Base-by-base conservation (phyloP, 2,113 vertebrate genomes). In the Malurus elegans region DNA sequence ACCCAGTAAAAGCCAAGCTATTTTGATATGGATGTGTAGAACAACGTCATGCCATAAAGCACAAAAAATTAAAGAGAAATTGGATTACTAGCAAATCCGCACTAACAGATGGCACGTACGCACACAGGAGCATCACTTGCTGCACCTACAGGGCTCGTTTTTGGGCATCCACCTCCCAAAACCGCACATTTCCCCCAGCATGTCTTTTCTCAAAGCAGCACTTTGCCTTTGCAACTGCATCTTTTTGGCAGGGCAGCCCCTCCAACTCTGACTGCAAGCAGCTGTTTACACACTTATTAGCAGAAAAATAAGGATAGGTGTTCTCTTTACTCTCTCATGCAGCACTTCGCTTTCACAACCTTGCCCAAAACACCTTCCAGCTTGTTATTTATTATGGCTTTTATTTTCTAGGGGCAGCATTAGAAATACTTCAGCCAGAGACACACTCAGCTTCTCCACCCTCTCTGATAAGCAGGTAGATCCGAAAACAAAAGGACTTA, bases 31-130 rank as follows among this genome's bases (percentile, higher is more conserved):
- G 38, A 58, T 1, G 1, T 1, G 16, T 31, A 11, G 4, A 53
- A 57, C 14, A 4, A 16, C 0, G 2, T 5, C 36, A 3, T 0
- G 16, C 18, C 1, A 12, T 14, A 18, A n/a, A 61, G 29, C 1
- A 7, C 2, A 12, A 31, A 65, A 38, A 36, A 23, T 17, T 20
- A 6, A 57, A 75, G 26, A 53, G 31, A 38, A 47, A 7, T 4
- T 1, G 2, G 18, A 73, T 58, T 20, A 10, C 18, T 8, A 34
- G 29, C 45, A 80, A 72, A 69, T 28, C 10, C 2, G 4, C 34
- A 8, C 69, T 44, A 34, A 40, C 18, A 24, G 36, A 56, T 3
- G 4, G 29, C 51, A 50, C 0, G 10, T 2, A 45, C 6, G 6
- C 34, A 36, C 16, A 9, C 6, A 5, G 62, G 5, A 76, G 29